Base-by-base conservation (phyloP, 2,797 vertebrate species). In the Miichthys miiuy region DNA sequence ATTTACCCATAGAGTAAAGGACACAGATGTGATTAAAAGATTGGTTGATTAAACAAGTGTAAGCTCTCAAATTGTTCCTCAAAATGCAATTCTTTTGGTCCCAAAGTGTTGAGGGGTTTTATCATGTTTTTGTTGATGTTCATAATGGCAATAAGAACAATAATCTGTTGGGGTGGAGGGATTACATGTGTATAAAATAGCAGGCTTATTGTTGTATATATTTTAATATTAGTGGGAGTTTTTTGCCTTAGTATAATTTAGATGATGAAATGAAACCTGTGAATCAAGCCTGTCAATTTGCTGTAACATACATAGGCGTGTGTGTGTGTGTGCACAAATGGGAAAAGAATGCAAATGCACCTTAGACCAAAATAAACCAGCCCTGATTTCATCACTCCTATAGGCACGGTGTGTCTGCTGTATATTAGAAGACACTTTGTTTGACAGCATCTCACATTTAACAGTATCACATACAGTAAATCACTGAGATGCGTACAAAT, bases 21-120 rank as follows among this genome's bases (percentile, higher is more conserved):
- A 77, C 61, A 74, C 42, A 77, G 66, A 80, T 91, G 72, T 82
- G 58, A 68, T 68, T 82, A 76, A 72, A 80, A 67, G 56, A 79
- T 60, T 34, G 51, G 66, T 46, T 84, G 85, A 86, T 85, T 75
- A 77, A 83, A 69, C 52, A 75, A 68, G 47, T 2, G 7, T 73
- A 46, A 75, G 52, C 67, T 68, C 68, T 73, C 42, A 48, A 56
- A 77, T 68, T 69, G 58, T 60, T 79, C 68, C 68, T 55, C 54
- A 72, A 64, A 82, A 72, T 75, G 27, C 52, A 55, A 30, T 62
- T 52, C 10, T 54, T 83, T 47, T 47, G 27, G 56, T 74, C 72
- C 66, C 60, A 64, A 34, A 44, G 47, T 70, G 57, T 71, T 80
- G 1, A 42, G 23, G 30, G 69, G 34, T 23, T 77, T 81, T 68